These are phyloP conservation scores for Menidia menidia DNA, from an alignment of 2,797 vertebrate genomes.

Conservation along the genomic window DNA sequence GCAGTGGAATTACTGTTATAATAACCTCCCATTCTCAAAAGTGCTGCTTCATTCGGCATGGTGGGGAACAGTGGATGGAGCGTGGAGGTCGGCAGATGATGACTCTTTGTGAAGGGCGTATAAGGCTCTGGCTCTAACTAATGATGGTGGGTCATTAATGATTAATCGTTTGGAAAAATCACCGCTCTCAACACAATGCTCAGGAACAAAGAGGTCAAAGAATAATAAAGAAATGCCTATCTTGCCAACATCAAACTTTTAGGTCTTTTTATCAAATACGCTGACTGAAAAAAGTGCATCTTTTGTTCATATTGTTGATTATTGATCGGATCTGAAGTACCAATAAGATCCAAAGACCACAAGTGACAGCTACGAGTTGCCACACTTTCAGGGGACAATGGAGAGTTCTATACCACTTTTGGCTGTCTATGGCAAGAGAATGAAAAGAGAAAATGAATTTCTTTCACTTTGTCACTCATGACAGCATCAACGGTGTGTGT, in stretches of 20 bases:
- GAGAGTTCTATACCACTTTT: not conserved
- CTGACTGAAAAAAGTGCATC: not conserved
- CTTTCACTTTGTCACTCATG: not conserved
- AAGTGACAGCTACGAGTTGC: constrained; percentile 12
- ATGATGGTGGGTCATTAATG: constrained; percentile 37
- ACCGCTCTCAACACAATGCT: constrained; percentile 22
- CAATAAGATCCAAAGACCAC: not conserved
- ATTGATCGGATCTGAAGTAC: constrained; percentile 10
- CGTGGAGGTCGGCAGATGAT: constrained; percentile 45
- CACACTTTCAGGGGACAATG: not conserved
- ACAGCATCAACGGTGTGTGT: not conserved
- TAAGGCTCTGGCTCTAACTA: constrained; percentile 13
- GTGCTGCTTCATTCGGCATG: constrained; percentile 24
- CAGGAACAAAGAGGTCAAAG: constrained; percentile 15
- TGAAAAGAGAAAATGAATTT: not conserved
- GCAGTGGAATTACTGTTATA: constrained; percentile 59
- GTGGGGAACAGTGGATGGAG: constrained; percentile 29
- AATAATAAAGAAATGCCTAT: constrained; percentile 13
- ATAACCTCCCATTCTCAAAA: constrained; percentile 57
- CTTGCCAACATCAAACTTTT: constrained; percentile 19
- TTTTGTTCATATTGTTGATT: constrained; percentile 6
- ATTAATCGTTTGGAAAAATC: constrained; percentile 39
- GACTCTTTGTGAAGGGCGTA: constrained; percentile 48
- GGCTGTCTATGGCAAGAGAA: not conserved
- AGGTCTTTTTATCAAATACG: constrained; percentile 22